Evolutionary conservation across 2,797 vertebrate species (phyloP).

Genomic region (Caiman crocodilus): DNA sequence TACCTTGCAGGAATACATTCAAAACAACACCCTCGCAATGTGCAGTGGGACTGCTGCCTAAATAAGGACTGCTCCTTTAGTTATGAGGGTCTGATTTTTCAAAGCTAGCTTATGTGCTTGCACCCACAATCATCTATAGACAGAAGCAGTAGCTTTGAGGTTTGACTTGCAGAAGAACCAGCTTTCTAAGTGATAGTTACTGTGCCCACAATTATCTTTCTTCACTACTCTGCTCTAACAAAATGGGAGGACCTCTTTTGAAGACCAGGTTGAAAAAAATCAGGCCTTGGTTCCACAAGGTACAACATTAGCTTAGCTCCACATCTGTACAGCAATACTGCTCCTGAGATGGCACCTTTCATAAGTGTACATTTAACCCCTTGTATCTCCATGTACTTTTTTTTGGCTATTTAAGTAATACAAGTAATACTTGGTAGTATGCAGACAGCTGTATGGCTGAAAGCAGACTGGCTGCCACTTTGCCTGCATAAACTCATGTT

Average conservation of each 20-base stretch:
- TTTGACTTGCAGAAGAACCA: neutral
- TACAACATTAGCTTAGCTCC: neutral
- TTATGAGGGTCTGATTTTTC: neutral
- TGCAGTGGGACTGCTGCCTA: neutral
- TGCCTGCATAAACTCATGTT: constrained; percentile 24
- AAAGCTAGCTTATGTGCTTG: neutral
- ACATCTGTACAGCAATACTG: neutral
- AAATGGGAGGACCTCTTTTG: neutral
- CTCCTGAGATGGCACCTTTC: neutral
- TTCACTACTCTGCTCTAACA: neutral
- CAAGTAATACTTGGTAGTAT: neutral
- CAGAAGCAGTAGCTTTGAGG: neutral
- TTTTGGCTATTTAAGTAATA: neutral
- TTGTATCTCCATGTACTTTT: neutral
- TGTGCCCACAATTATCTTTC: neutral
- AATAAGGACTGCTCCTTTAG: neutral
- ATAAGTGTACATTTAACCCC: constrained; percentile 1
- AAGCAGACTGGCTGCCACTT: neutral
- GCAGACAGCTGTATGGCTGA: neutral
- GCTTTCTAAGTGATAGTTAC: neutral
- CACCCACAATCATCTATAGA: neutral
- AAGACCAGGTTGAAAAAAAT: neutral
- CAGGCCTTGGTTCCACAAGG: neutral
- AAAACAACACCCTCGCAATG: neutral
- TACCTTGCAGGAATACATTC: neutral